phyloP scores from a whole-genome alignment of 2,888 invertebrate species.

The Pteria penguin region DNA sequence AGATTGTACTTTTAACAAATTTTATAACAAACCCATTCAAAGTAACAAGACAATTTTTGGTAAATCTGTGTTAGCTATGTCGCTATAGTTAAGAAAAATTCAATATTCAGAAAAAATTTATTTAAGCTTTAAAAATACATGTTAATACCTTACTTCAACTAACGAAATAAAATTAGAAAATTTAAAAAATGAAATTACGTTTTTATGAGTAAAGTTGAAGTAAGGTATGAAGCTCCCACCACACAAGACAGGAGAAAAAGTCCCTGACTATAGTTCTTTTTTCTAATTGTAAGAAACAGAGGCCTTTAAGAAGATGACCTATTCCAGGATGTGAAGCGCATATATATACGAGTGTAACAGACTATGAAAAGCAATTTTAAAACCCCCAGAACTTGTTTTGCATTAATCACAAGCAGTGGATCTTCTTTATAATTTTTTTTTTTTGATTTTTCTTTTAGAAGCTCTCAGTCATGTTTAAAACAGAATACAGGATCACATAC shows the following conservation, averaged over 20 bases:
- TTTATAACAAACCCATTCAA: neutral
- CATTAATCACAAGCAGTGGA: too few species aligned
- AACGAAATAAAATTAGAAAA: neutral
- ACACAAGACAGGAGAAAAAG: neutral
- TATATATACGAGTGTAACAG: too few species aligned
- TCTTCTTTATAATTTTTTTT: too few species aligned
- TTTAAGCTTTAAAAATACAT: neutral
- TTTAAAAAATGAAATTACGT: neutral
- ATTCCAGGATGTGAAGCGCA: too few species aligned
- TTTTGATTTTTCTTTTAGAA: too few species aligned
- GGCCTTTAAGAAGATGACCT: too few species aligned
- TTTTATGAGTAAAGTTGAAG: neutral
- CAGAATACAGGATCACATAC: too few species aligned
- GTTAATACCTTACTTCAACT: neutral
- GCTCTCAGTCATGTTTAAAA: too few species aligned
- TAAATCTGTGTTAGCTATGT: neutral
- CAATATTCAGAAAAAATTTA: neutral
- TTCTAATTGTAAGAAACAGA: neutral
- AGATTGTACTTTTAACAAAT: neutral
- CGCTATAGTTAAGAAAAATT: neutral
- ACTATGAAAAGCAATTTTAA: too few species aligned
- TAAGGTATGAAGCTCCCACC: neutral
- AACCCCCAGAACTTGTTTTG: too few species aligned
- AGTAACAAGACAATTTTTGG: neutral
- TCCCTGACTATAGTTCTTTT: neutral